Conservation (phyloP, 2,888 invertebrate species). For the Sarcophaga caerulescens region DNA sequence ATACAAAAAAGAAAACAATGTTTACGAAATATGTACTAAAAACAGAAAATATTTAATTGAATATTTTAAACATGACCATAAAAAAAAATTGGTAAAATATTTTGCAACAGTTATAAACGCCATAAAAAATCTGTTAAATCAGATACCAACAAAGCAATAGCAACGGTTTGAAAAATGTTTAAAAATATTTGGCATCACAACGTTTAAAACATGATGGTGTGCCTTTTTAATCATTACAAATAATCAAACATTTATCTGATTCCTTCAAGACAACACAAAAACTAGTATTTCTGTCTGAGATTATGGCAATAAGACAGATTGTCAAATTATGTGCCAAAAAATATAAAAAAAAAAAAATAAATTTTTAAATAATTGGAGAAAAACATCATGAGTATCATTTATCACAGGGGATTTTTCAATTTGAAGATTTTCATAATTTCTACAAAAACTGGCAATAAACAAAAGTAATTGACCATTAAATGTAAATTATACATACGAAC, state of each 20-base stretch:
- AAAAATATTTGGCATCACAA: background rate
- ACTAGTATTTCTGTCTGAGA: background rate
- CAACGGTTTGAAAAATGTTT: background rate
- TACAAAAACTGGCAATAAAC: background rate
- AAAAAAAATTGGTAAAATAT: background rate
- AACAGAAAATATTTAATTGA: background rate
- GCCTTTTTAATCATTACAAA: background rate
- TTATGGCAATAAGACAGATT: background rate
- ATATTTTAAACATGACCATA: background rate
- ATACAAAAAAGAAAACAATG: background rate
- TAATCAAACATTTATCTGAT: background rate
- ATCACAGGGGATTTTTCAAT: background rate
- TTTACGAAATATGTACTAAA: background rate
- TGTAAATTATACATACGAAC: slow-evolving; percentile 11
- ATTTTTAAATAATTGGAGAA: background rate
- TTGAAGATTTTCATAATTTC: too few relatives aligned
- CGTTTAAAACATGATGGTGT: background rate
- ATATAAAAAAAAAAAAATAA: background rate
- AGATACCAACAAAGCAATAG: background rate
- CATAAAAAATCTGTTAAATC: background rate
- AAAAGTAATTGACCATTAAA: slow-evolving; percentile 34
- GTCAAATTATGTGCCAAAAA: slow-evolving; percentile 1
- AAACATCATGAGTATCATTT: slow-evolving; percentile 9
- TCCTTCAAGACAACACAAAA: too few relatives aligned
- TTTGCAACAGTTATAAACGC: background rate